These are phyloP conservation scores for Pelusios castaneus DNA, from an alignment of 2,113 vertebrate species.

Conservation along the genomic window DNA sequence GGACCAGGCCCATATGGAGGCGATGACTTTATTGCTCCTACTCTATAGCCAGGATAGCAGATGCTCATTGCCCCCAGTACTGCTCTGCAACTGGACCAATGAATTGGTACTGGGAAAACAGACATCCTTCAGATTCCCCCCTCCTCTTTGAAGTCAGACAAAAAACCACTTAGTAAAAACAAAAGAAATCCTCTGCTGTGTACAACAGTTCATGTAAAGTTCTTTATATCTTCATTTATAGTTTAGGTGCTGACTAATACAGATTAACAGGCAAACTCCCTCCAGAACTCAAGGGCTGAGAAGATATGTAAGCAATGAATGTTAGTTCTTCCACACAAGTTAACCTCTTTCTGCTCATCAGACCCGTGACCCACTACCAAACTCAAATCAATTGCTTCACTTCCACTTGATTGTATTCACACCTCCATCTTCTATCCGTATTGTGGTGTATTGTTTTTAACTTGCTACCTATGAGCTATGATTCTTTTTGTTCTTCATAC, in stretches of 20 bases:
- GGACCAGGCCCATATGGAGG: accelerated
- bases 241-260: background rate
- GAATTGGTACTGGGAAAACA: background rate
- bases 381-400: background rate
- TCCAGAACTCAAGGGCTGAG: background rate
- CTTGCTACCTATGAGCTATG: background rate
- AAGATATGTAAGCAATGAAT: background rate
- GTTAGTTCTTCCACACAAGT: background rate
- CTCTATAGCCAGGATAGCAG: accelerated
- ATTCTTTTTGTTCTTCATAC: background rate
- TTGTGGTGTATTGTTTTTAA: background rate
- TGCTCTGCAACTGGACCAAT: background rate
- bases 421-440: background rate
- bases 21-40: background rate
- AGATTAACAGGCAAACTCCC: background rate
- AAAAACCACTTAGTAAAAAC: background rate
- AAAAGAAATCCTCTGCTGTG: background rate
- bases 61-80: background rate
- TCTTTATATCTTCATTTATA: background rate
- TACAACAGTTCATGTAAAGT: background rate
- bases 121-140: background rate
- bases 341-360: background rate
- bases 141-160: background rate
- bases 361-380: background rate
- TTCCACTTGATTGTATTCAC: background rate